Percentiles rank a stretch among this genome's conserved stretches.
phyloP scores from a whole-genome alignment of 2,888 invertebrate genomes.

The Ormyrus nitidulus region DNA sequence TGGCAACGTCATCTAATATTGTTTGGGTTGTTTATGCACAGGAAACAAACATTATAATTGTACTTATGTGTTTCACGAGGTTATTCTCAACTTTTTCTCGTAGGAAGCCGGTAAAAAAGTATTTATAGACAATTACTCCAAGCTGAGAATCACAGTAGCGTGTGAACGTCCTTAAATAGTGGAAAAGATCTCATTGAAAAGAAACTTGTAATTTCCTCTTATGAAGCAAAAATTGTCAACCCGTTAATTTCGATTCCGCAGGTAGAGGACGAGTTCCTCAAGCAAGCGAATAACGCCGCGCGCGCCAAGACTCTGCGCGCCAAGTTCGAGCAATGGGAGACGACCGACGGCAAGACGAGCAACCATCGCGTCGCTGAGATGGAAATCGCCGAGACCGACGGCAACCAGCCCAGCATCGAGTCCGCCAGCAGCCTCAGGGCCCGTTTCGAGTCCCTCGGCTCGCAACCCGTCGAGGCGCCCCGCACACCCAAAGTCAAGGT shows the following conservation, averaged over 20 bases:
- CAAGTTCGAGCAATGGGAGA: conserved; percentile 93
- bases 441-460: conserved; percentile 91
- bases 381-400: conserved; percentile 77
- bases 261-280: conserved; percentile 83
- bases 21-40: too few relatives aligned
- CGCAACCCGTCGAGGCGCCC: conserved; percentile 77
- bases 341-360: conserved; percentile 76
- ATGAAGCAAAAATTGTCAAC: not conserved
- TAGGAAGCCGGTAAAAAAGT: too few relatives aligned
- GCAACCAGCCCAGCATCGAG: conserved; percentile 87
- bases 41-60: too few relatives aligned
- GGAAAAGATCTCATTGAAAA: too few relatives aligned
- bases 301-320: conserved; percentile 89
- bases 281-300: conserved; percentile 86
- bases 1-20: too few relatives aligned
- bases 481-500: conserved; percentile 81
- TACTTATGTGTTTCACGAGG: too few relatives aligned
- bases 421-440: conserved; percentile 90
- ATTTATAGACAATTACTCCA: too few relatives aligned
- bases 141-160: too few relatives aligned
- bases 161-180: too few relatives aligned
- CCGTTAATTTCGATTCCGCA: conserved; percentile 49
- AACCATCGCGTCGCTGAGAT: conserved; percentile 73
- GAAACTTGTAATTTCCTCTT: not conserved
- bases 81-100: too few relatives aligned